Base-by-base conservation (phyloP, 2,113 vertebrate genomes). In the Thermophis baileyi region DNA sequence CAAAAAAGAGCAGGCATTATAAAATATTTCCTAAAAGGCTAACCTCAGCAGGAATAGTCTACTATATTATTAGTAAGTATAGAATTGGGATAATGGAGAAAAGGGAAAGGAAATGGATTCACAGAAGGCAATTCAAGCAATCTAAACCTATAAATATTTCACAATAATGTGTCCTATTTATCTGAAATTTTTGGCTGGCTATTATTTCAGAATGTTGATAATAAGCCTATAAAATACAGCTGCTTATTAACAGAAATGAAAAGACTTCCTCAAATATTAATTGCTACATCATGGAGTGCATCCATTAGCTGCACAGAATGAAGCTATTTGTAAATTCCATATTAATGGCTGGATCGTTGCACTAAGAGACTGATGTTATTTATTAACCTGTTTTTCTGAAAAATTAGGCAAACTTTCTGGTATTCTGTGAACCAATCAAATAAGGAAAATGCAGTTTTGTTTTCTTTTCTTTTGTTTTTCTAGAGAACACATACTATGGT, bases 231-330 rank as follows among this genome's bases (percentile, higher is more conserved):
- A 0, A 47, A 47, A 35, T 92, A 50, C 44, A 89, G 63, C 92
- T 63, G 57, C 85, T 94, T 91, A 87, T 85, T 91, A n/a, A 94
- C 35, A 89, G n/a, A 91, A 35, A 92, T 92, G 35, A 91, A 92
- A 91, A 93, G 1, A 81, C 51, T 55, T 86, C 54, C 12, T 92
- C 57, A 94, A 95, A 93, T 94, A 93, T 94, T 93, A 92, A 92
- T 92, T 96, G 86, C 91, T 63, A 69, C 35, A 47, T 60, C 40
- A 91, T 90, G 1, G 44, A 89, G 51, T 92, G 46, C 55, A 53
- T 94, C 94, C 88, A 94, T 93, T 90, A 90, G n/a, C 88, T 51
- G 81, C 88, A 85, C 11, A 90, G 50, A 94, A 88, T 74, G 50
- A 94, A 87, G 4, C 60, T 85, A 85, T 86, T 90, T 85, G 0